These are phyloP conservation scores for Lymantria monacha DNA, from an alignment of 2,888 invertebrate species.

Conservation along the genomic window DNA sequence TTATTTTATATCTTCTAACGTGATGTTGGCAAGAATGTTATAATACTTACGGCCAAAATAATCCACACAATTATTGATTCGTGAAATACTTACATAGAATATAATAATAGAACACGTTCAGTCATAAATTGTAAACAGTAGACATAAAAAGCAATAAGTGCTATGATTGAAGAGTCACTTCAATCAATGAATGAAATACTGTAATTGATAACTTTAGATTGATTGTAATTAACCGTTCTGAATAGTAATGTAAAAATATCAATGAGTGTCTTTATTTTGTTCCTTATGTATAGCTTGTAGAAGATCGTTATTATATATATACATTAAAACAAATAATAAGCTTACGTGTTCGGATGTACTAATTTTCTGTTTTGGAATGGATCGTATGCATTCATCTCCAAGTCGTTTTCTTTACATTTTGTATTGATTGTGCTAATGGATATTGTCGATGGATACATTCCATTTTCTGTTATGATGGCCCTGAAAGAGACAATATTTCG, in stretches of 20 bases:
- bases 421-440: slow-evolving; percentile 73
- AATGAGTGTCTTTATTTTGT: slow-evolving; percentile 11
- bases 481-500: slow-evolving; percentile 43
- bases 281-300: not conserved
- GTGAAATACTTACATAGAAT: too few relatives aligned
- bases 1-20: too few relatives aligned
- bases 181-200: slow-evolving; percentile 10
- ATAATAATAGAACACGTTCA: not conserved
- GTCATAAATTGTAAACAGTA: not conserved
- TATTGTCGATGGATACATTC: slow-evolving; percentile 68
- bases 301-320: not conserved
- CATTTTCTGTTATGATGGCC: slow-evolving; percentile 73
- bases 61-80: too few relatives aligned
- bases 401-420: slow-evolving; percentile 64
- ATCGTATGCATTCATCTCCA: slow-evolving; percentile 59
- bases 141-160: not conserved
- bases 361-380: slow-evolving; percentile 72
- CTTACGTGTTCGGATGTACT: slow-evolving; percentile 78
- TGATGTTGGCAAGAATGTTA: too few relatives aligned
- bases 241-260: not conserved
- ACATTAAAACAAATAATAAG: slow-evolving; percentile 17
- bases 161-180: not conserved
- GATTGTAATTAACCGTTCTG: not conserved
- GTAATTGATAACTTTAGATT: not conserved
- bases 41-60: too few relatives aligned